These are phyloP conservation scores for Eristalis arbustorum DNA, from an alignment of 2,888 invertebrate species.

Conservation along the genomic window DNA sequence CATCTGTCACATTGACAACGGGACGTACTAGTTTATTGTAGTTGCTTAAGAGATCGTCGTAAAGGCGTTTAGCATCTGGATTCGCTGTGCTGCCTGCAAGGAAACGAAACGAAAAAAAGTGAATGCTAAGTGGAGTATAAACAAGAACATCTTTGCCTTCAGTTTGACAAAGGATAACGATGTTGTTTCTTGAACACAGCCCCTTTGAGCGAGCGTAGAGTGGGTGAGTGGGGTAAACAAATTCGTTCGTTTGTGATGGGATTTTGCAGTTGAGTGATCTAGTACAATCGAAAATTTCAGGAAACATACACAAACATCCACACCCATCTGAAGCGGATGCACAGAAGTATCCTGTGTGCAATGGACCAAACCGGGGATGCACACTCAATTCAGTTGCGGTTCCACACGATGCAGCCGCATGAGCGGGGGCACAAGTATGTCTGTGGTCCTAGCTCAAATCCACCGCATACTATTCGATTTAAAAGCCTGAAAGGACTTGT, in stretches of 20 bases:
- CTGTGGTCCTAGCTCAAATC: neutral
- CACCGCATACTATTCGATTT: neutral
- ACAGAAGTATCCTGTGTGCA: slow-evolving; percentile 12
- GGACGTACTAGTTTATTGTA: slow-evolving; percentile 94
- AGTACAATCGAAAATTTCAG: neutral
- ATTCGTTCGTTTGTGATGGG: slow-evolving; percentile 10
- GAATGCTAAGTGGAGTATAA: neutral
- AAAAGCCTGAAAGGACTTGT: neutral
- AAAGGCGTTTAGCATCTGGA: slow-evolving; percentile 93
- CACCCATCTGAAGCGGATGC: neutral
- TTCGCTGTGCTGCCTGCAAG: slow-evolving; percentile 92
- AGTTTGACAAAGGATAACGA: slow-evolving; percentile 50
- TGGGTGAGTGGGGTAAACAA: slow-evolving; percentile 2
- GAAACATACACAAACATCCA: neutral
- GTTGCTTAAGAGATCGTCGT: slow-evolving; percentile 92
- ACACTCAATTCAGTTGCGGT: slow-evolving; percentile 5
- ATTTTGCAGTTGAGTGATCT: neutral
- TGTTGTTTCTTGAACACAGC: neutral
- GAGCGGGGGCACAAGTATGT: neutral
- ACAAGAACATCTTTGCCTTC: slow-evolving; percentile 2
- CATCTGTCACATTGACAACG: slow-evolving; percentile 91
- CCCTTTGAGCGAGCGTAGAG: neutral
- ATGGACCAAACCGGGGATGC: slow-evolving; percentile 10
- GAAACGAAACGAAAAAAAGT: slow-evolving; percentile 32
- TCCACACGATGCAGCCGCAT: neutral